These are phyloP conservation scores for Pseudomyrmex pallidus DNA, from an alignment of 1,140 invertebrate genomes.

Conservation along the genomic window DNA sequence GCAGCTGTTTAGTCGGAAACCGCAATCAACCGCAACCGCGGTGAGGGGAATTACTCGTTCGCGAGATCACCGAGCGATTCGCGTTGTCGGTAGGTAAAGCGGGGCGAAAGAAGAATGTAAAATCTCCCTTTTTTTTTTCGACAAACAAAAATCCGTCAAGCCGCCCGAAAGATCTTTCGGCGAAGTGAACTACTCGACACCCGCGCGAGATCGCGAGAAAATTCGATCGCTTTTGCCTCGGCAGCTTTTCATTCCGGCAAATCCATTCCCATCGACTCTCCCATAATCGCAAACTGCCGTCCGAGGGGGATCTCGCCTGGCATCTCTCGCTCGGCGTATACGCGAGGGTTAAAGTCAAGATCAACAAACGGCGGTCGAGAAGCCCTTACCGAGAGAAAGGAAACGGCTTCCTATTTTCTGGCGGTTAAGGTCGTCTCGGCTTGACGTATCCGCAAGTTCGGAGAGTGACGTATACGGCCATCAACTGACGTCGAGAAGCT, in stretches of 20 bases:
- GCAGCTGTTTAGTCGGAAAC: conserved; percentile 1
- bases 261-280: conserved; percentile 59
- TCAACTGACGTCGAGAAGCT: conserved; percentile 24
- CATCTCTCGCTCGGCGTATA: neutral
- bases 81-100: too few relatives aligned
- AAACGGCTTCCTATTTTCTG: conserved; percentile 41
- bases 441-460: conserved; percentile 33
- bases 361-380: conserved; percentile 26
- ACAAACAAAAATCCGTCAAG: conserved; percentile 13
- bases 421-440: conserved; percentile 20
- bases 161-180: conserved; percentile 13
- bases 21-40: conserved; percentile 15
- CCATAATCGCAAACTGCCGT: conserved; percentile 48
- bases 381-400: conserved; percentile 16
- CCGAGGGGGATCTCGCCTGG: conserved; percentile 15
- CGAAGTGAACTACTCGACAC: conserved; percentile 6
- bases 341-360: conserved; percentile 46
- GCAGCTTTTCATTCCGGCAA: conserved; percentile 55
- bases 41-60: neutral
- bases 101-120: neutral
- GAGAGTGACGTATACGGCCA: conserved; percentile 56
- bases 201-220: conserved; percentile 37
- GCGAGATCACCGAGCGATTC: neutral
- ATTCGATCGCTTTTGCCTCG: conserved; percentile 47
- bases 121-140: neutral